Evolutionary conservation across 53 echinoderm and acorn worm species (phyloP), one percentile per base, ranked within the genome.

Genomic region (Echinarachnius parma): DNA sequence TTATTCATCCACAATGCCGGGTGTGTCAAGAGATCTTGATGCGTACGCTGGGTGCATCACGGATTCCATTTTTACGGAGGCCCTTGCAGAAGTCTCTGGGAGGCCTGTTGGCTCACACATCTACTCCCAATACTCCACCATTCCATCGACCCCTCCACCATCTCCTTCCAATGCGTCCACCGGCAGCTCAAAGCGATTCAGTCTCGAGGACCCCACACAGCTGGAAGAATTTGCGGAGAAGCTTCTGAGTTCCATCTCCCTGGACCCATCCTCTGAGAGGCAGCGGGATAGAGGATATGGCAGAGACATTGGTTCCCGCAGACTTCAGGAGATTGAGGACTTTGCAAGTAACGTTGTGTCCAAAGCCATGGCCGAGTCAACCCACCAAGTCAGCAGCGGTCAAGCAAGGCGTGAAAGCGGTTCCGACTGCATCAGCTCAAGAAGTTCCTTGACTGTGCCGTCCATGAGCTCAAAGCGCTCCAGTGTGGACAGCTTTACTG

Each of bases 401-500:
- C 72, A 64, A 36, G 63, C 58, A 11, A 62, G 78, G 5, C 22
- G 57, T 27, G 74, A 72, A 15, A 81, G 81, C 33, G 78, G 81
- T 47, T 71, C 82, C 31, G 75, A 76, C 68, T 82, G 82, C 60
- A 70, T 81, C 48, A 81, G 84, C 23, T 82, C 85, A 8, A 77
- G 87, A n/a, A 87, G 87, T 58, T 78, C 84, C 31, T 29, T 82
- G 49, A 82, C 82, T 48, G 78, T 78, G 35, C 78, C 82, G 15
- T 84, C 84, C 5, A 75, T 78, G 22, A 84, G 87, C 30, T 87
- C 87, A 60, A 88, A 85, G 45, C 60, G 88, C 3, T 78, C 92
- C 9, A 92, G 88, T 59, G 64, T 92, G 57, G 92, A 92, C 62
- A 88, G 88, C 64, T 94, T 94, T 60, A 94, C 94, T 0, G 94